These are phyloP conservation scores for Nasalis larvatus DNA, from an alignment of 2,113 vertebrate genomes.

Conservation along the genomic window DNA sequence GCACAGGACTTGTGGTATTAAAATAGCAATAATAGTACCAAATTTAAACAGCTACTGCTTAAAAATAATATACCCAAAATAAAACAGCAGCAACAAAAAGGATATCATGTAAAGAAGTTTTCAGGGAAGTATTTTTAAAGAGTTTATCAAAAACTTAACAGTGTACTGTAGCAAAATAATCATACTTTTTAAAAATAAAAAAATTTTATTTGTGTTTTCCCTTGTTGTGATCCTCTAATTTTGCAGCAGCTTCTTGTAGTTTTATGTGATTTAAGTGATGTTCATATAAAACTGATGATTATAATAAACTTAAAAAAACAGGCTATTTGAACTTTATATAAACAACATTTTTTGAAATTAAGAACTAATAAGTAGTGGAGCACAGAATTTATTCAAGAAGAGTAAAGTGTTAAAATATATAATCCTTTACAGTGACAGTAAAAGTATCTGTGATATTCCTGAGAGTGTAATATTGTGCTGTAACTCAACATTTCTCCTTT, in stretches of 20 bases:
- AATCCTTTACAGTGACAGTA: background rate
- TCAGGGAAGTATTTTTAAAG: conserved; percentile 14
- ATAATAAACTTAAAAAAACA: background rate
- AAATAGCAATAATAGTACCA: conserved; percentile 53
- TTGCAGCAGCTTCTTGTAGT: background rate
- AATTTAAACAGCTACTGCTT: conserved; percentile 30
- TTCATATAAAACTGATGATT: background rate
- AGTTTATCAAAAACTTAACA: conserved; percentile 47
- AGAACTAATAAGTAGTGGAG: background rate
- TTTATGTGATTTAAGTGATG: conserved; percentile 16
- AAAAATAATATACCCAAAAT: background rate
- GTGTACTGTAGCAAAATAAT: background rate
- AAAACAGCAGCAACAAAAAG: conserved; percentile 63
- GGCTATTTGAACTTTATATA: conserved; percentile 25
- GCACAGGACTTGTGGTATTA: conserved; percentile 53
- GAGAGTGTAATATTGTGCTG: background rate
- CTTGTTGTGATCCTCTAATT: background rate
- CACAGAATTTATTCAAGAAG: background rate
- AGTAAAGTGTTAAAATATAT: conserved; percentile 4
- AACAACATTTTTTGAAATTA: conserved; percentile 8
- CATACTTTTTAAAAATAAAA: conserved; percentile 14
- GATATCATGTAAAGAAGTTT: conserved; percentile 50
- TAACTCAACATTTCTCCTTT: conserved; percentile 59
- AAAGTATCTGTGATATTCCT: conserved; percentile 51
- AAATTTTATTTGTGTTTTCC: background rate